Conservation (phyloP, 2,797 vertebrate species). For the Paratrypauchen microcephalus region DNA sequence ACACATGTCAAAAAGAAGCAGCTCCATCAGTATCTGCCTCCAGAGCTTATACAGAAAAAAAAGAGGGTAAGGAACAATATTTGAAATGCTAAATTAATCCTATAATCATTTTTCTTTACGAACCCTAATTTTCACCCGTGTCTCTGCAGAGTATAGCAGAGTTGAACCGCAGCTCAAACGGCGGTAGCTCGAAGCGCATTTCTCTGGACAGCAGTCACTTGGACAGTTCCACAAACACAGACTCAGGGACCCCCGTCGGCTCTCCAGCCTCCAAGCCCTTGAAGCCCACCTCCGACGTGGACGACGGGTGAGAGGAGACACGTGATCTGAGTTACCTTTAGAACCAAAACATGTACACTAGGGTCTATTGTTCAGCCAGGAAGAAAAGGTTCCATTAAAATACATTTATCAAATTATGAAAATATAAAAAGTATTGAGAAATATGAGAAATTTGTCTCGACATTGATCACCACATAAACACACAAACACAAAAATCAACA, state of each 20-base stretch:
- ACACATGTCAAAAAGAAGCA: slow-evolving; percentile 95
- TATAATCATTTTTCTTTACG: no score
- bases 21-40: slow-evolving; percentile 91
- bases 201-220: slow-evolving; percentile 84
- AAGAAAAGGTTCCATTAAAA: no score
- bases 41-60: slow-evolving; percentile 89
- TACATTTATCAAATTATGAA: no score
- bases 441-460: no score
- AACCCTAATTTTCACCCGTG: background rate
- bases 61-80: slow-evolving; percentile 82
- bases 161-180: slow-evolving; percentile 79
- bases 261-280: slow-evolving; percentile 76
- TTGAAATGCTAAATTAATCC: no score
- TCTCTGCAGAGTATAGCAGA: slow-evolving; percentile 83
- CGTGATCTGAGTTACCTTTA: no score
- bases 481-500: no score
- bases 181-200: slow-evolving; percentile 81
- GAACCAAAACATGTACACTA: no score
- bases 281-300: slow-evolving; percentile 72
- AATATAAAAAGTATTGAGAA: no score
- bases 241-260: slow-evolving; percentile 80
- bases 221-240: slow-evolving; percentile 85
- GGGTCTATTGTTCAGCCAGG: no score
- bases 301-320: slow-evolving; percentile 63
- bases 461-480: no score